phyloP scores from a whole-genome alignment of 1,140 invertebrate genomes.

The Meteorus sp. region DNA sequence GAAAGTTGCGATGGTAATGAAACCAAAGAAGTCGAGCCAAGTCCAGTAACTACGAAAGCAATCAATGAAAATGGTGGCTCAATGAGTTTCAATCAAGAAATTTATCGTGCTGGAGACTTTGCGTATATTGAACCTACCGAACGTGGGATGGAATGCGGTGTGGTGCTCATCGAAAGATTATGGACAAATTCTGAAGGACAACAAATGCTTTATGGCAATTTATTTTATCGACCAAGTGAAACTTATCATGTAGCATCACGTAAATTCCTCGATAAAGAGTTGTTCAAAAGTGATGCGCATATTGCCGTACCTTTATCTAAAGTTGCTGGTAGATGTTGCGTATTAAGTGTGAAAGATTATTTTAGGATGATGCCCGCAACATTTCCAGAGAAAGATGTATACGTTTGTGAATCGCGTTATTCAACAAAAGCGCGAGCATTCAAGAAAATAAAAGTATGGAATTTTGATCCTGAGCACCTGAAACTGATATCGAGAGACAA shows the following conservation, averaged over 20 bases:
- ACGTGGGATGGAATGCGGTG: slow-evolving; percentile 78
- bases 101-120: slow-evolving; percentile 84
- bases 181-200: slow-evolving; percentile 83
- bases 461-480: slow-evolving; percentile 68
- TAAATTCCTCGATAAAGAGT: slow-evolving; percentile 94
- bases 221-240: slow-evolving; percentile 76
- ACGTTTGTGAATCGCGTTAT: slow-evolving; percentile 96
- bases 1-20: slow-evolving; percentile 66
- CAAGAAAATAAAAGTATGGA: slow-evolving; percentile 95
- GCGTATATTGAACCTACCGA: slow-evolving; percentile 84
- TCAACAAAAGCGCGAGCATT: slow-evolving; percentile 82
- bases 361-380: slow-evolving; percentile 86
- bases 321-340: slow-evolving; percentile 89
- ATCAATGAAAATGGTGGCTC: slow-evolving; percentile 55
- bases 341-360: slow-evolving; percentile 95
- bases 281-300: slow-evolving; percentile 92
- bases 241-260: slow-evolving; percentile 94
- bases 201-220: slow-evolving; percentile 86
- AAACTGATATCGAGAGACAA: slow-evolving; percentile 72
- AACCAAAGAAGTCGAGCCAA: slow-evolving; percentile 44
- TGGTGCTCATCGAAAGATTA: slow-evolving; percentile 85
- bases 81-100: slow-evolving; percentile 72
- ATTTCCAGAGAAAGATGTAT: slow-evolving; percentile 92
- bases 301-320: slow-evolving; percentile 83
- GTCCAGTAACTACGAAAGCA: slow-evolving; percentile 33